phyloP scores from a whole-genome alignment of 2,888 invertebrate genomes.

The Gymnosoma rotundatum region DNA sequence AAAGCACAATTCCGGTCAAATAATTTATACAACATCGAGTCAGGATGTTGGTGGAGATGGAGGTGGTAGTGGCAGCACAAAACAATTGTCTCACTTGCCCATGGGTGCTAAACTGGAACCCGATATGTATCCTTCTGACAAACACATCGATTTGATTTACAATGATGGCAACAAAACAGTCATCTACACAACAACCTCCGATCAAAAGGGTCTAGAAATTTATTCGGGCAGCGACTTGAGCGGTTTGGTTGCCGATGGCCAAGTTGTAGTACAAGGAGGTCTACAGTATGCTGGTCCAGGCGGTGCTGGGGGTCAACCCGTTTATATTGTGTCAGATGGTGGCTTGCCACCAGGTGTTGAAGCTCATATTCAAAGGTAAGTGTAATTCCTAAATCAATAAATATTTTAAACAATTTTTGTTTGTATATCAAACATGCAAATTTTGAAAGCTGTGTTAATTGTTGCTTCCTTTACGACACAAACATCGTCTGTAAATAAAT shows the following conservation, averaged over 20 bases:
- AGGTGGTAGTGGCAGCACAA: constrained; percentile 77
- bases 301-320: constrained; percentile 80
- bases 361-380: constrained; percentile 82
- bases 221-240: constrained; percentile 81
- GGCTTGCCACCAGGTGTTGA: constrained; percentile 79
- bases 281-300: constrained; percentile 80
- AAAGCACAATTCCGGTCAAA: constrained; percentile 80
- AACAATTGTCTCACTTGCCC: constrained; percentile 79
- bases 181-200: constrained; percentile 89
- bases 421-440: too few species aligned
- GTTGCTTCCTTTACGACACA: background rate
- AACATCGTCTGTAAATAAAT: constrained; percentile 59
- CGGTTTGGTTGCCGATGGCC: constrained; percentile 81
- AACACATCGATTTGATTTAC: constrained; percentile 91
- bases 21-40: constrained; percentile 81
- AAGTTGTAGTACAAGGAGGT: constrained; percentile 82
- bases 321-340: constrained; percentile 81
- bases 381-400: background rate
- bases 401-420: too few species aligned
- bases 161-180: constrained; percentile 93
- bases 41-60: constrained; percentile 82
- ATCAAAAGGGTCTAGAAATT: constrained; percentile 91
- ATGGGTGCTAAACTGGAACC: constrained; percentile 80
- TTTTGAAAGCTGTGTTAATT: background rate
- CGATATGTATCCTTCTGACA: constrained; percentile 82